Evolutionary conservation across 2,797 vertebrate genomes (phyloP), one percentile per base, ranked within the genome.

Genomic region (Thripadectes ignobilis): DNA sequence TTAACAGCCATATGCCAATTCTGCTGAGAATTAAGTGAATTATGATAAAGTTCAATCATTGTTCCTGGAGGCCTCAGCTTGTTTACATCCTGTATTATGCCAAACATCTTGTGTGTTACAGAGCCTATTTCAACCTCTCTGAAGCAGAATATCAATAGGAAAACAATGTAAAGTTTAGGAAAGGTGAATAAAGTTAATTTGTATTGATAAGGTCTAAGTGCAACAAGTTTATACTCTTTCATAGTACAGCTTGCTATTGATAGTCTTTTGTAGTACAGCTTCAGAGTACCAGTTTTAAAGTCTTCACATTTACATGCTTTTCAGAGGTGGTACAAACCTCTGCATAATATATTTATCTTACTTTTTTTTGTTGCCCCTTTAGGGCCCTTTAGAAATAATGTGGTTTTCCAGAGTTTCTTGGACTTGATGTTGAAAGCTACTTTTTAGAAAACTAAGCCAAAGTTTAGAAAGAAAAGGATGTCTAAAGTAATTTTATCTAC

Each of bases 1-100:
- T 92, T 63, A 76, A 46, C 29, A 69, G 10, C 59, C 65, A 45
- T 74, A 13, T 91, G 79, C 43, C 52, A 85, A 7, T 83, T 97
- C 86, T 96, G 32, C 79, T 92, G 71, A 88, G 77, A 92, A 67
- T 79, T 45, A 87, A 85, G n/a, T 88, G 75, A 93, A 71, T 91
- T 87, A 58, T 88, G 51, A 58, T 92, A 73, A 85, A 61, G 51
- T 94, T 96, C 73, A 69, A 2, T 93, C 12, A 1, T 84, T 86
- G 46, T 62, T 96, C 36, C 78, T 81, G 71, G 54, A 82, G n/a
- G 22, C 38, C 75, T 89, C 71, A 59, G 19, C 62, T 96, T 94
- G 74, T 90, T 92, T 96, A 51, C n/a, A 75, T 77, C n/a, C 55
- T 94, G 41, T 34, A 46, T 92, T 89, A 62, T 59, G 75, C 23